These are phyloP conservation scores for Merops nubicus DNA, from an alignment of 2,113 vertebrate genomes.

Conservation along the genomic window DNA sequence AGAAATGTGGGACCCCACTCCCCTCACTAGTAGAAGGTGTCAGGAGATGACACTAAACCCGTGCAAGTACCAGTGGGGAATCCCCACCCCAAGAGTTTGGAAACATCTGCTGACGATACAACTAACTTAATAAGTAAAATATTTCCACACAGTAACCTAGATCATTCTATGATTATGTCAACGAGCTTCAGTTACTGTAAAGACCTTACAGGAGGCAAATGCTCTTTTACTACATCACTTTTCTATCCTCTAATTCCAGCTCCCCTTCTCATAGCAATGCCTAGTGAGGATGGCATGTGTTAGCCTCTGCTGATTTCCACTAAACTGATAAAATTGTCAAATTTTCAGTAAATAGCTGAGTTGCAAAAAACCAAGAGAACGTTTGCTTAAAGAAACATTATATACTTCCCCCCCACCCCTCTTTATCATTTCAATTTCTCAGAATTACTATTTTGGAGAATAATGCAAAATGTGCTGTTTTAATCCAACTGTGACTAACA, in stretches of 20 bases:
- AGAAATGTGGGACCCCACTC: background rate
- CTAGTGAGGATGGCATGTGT: background rate
- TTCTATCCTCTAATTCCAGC: background rate
- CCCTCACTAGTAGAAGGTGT: background rate
- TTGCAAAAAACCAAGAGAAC: background rate
- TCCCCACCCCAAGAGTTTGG: background rate
- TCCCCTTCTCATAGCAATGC: background rate
- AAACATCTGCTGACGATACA: background rate
- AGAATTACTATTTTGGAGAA: background rate
- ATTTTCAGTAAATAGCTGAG: background rate
- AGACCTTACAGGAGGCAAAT: background rate
- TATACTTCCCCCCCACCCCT: too few species aligned
- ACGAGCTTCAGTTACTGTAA: background rate
- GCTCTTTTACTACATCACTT: background rate
- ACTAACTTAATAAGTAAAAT: background rate
- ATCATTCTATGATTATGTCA: background rate
- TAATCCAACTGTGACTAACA: background rate
- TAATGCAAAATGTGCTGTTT: background rate
- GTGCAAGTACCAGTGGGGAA: background rate
- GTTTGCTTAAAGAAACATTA: background rate
- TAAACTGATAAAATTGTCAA: background rate
- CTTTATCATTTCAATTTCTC: background rate
- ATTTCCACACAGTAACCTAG: background rate
- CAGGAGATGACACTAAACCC: background rate
- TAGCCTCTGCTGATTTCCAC: background rate